Evolutionary conservation across 2,888 invertebrate species (phyloP), one percentile per base, ranked within the genome.

Genomic region (Maniola hyperantus): DNA sequence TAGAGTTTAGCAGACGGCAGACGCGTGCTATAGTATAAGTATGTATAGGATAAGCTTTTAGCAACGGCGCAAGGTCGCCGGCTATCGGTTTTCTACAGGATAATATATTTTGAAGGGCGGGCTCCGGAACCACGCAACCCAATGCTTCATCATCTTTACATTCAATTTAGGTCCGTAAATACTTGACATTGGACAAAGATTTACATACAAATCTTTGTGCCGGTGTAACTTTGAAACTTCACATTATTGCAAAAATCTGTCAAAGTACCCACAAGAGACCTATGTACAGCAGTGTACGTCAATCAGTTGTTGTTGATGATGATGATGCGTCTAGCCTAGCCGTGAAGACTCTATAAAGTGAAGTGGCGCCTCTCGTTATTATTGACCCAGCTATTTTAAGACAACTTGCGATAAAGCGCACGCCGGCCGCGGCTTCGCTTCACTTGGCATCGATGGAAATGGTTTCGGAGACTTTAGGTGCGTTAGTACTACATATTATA

Each of bases 341-440:
- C 0, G 6, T 15, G 6, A 39, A 55, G 39, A 39, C 8, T 54
- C 39, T 50, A 11, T 10, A 13, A 36, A 55, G 34, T 60, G 11
- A 82, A 82, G 74, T 75, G 69, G 69, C 74, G 79, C 74, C 80
- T 82, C 81, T 74, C 65, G 77, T 73, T 70, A 72, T 73, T 90
- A 90, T 90, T 90, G 90, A 90, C 87, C 89, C 79, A 82, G 83
- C 87, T 90, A 90, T 84, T 87, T 89, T 83, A 89, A 90, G 88
- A 75, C 69, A 59, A 69, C 69, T 69, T 50, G 71, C 75, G 74
- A 74, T 73, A 74, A 67, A 73, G 72, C 69, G 68, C 66, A 61
- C 69, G n/a, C 57, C 18, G 57, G 36, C 44, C 48, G 18, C 36
- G 20, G 36, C 26, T 39, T 39, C 20, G 34, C 18, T 48, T 48